phyloP scores from a whole-genome alignment of 2,888 invertebrate genomes.

The Cremastinae sp. region DNA sequence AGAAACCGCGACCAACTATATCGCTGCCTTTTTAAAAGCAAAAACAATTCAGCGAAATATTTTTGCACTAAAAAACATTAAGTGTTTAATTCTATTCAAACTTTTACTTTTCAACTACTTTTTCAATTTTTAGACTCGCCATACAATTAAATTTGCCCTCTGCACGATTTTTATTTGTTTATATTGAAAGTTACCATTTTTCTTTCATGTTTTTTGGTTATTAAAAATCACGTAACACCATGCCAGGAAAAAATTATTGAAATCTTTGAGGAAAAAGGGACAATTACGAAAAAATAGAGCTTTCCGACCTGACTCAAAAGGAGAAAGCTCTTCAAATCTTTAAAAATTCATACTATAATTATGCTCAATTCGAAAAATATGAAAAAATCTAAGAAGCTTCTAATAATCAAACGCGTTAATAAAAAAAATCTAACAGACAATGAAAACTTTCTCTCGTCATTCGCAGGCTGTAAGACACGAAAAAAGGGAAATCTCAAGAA shows the following conservation, averaged over 20 bases:
- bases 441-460: neutral
- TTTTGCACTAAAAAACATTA: constrained; percentile 5
- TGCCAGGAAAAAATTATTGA: constrained; percentile 62
- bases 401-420: no score
- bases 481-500: no score
- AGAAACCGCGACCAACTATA: constrained; percentile 35
- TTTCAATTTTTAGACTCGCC: no score
- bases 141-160: no score
- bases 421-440: constrained; percentile 1
- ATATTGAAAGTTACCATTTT: no score
- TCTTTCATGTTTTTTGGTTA: constrained; percentile 35
- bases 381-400: no score
- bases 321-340: no score
- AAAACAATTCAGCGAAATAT: constrained; percentile 29
- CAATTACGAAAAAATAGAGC: constrained; percentile 37
- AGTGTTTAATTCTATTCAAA: constrained; percentile 1
- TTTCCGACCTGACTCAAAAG: constrained; percentile 2
- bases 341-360: no score
- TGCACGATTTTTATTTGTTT: neutral
- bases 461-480: no score
- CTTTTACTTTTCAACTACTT: constrained; percentile 18
- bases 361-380: no score
- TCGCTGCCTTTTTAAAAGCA: constrained; percentile 50
- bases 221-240: constrained; percentile 63
- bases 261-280: constrained; percentile 26